A percentile compares a stretch with the other conserved stretches of the same genome.
Evolutionary conservation across 1,140 invertebrate genomes (phyloP).

Genomic region (Zaprionus camerounensis): DNA sequence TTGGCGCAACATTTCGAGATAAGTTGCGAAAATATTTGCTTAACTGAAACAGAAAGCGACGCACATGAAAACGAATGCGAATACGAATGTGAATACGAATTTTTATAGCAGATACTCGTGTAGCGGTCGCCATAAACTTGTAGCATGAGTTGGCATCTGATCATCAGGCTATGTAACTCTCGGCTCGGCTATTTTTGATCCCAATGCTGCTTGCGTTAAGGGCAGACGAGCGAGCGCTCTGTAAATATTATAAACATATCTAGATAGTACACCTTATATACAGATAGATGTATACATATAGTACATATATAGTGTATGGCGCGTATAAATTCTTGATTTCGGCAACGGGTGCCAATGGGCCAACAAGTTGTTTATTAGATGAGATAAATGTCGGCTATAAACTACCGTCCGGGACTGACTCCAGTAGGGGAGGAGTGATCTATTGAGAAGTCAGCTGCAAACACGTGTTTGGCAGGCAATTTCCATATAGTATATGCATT

Average conservation of each 20-base stretch:
- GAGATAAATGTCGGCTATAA: constrained; percentile 55
- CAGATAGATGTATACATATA: not conserved
- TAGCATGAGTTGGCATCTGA: constrained; percentile 1
- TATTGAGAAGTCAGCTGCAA: not conserved
- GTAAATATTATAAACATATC: not conserved
- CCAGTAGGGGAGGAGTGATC: not conserved
- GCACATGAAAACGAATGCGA: constrained; percentile 16
- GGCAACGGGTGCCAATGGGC: constrained; percentile 25
- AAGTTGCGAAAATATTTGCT: constrained; percentile 76
- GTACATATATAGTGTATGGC: not conserved
- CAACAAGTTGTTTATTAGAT: constrained; percentile 24
- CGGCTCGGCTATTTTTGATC: constrained; percentile 38
- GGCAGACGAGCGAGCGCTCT: constrained; percentile 21
- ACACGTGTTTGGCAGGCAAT: not conserved
- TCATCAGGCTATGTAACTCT: constrained; percentile 7
- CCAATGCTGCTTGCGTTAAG: constrained; percentile 29
- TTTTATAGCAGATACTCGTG: constrained; percentile 5
- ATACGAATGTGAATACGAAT: not conserved
- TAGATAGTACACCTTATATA: not conserved
- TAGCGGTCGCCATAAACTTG: not conserved
- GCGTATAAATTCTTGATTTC: constrained; percentile 34
- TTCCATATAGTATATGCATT: not conserved
- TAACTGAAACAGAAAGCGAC: constrained; percentile 75
- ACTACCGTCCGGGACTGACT: constrained; percentile 2
- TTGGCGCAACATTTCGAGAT: constrained; percentile 70